These are phyloP conservation scores for Drosophila borealis DNA, from an alignment of 2,888 invertebrate species.

Conservation along the genomic window DNA sequence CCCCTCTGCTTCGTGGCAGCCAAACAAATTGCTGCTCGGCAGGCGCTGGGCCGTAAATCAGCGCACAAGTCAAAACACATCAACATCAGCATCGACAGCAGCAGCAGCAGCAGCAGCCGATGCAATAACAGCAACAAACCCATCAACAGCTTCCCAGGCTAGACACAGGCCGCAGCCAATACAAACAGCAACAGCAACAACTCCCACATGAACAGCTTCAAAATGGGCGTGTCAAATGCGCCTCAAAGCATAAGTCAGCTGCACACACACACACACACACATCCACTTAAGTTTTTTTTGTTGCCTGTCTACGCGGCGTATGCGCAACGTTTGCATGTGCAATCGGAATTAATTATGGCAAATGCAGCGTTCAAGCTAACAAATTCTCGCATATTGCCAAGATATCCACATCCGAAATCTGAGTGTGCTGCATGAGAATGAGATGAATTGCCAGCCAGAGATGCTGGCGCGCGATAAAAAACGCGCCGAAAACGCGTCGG, in stretches of 20 bases:
- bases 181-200: slow-evolving; percentile 31
- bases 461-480: slow-evolving; percentile 73
- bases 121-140: slow-evolving; percentile 14
- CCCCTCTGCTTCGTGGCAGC: slow-evolving; percentile 46
- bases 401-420: slow-evolving; percentile 56
- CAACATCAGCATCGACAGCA: slow-evolving; percentile 58
- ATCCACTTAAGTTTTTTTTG: slow-evolving; percentile 11
- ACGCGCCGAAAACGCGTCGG: slow-evolving; percentile 65
- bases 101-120: slow-evolving; percentile 40
- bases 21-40: slow-evolving; percentile 75
- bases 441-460: slow-evolving; percentile 76
- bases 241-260: slow-evolving; percentile 42
- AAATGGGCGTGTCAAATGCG: slow-evolving; percentile 58
- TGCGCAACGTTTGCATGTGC: slow-evolving; percentile 78
- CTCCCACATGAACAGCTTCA: slow-evolving; percentile 35
- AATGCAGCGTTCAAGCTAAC: slow-evolving; percentile 41
- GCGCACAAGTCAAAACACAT: slow-evolving; percentile 75
- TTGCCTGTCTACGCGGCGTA: slow-evolving; percentile 45
- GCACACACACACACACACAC: slow-evolving; percentile 19
- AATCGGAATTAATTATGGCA: slow-evolving; percentile 82
- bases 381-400: slow-evolving; percentile 31
- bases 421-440: slow-evolving; percentile 54
- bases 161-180: slow-evolving; percentile 14
- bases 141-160: slow-evolving; percentile 50
- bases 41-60: slow-evolving; percentile 76